Evolutionary conservation across 2,888 invertebrate species (phyloP).

Genomic region (Euphydryas editha): DNA sequence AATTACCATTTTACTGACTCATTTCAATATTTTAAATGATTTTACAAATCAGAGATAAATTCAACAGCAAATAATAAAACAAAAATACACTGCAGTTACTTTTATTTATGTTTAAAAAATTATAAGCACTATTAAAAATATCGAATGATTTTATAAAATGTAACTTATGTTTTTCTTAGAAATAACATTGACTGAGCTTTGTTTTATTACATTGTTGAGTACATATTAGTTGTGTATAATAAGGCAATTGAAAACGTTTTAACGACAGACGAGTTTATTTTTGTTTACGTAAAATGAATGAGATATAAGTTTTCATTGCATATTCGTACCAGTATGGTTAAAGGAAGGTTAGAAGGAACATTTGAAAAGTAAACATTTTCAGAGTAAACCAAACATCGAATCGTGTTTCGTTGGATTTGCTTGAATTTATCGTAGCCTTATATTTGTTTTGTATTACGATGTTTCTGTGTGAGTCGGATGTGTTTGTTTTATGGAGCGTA

Average conservation of each 20-base stretch:
- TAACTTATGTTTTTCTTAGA: too few species aligned
- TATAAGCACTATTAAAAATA: too few species aligned
- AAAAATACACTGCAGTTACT: too few species aligned
- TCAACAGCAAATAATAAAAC: too few species aligned
- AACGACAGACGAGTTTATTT: not conserved
- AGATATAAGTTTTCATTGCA: slow-evolving; percentile 27
- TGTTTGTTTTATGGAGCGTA: slow-evolving; percentile 65
- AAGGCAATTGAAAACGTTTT: slow-evolving; percentile 7
- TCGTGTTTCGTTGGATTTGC: slow-evolving; percentile 53
- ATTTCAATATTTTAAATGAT: too few species aligned
- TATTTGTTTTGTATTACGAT: slow-evolving; percentile 57
- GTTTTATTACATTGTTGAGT: not conserved
- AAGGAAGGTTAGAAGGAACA: slow-evolving; percentile 49
- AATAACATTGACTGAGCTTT: too few species aligned
- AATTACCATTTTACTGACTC: too few species aligned
- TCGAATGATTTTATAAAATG: too few species aligned
- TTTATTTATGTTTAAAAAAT: too few species aligned
- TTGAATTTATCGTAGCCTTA: slow-evolving; percentile 53
- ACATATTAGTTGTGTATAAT: slow-evolving; percentile 7
- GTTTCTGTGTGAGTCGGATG: slow-evolving; percentile 50
- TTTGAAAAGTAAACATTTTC: slow-evolving; percentile 58
- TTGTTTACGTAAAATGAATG: slow-evolving; percentile 2
- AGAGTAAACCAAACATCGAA: slow-evolving; percentile 53
- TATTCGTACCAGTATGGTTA: slow-evolving; percentile 38
- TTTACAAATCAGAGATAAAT: too few species aligned